Evolutionary conservation across 1,140 invertebrate species (phyloP), one percentile per base, ranked within the genome.

Genomic region (Periplaneta americana): DNA sequence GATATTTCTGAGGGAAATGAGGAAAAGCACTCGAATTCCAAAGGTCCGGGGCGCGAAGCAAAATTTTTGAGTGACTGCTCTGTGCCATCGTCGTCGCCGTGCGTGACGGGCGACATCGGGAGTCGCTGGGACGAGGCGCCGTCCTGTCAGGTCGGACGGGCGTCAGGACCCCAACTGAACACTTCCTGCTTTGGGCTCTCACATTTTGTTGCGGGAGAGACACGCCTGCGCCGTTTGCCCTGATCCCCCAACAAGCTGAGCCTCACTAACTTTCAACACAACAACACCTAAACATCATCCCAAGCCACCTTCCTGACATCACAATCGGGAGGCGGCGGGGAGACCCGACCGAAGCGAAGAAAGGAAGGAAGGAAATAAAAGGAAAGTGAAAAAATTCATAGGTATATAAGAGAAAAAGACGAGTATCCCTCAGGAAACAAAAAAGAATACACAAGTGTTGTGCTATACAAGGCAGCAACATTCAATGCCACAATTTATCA

Each of bases 121-220:
- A 18, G 11, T 48, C n/a, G 39, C n/a, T 48, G n/a, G 39, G 17
- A 17, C 13, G 39, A 15, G n/a, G n/a, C 39, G n/a, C 10, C 39
- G n/a, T 15, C 39, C 39, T 48, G 39, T 5, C 48, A 66, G 22
- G 22, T n/a, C 48, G 28, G 48, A 11, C 22, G 48, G 48, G 48
- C 48, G n/a, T 28, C 48, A 66, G 22, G 32, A 3, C 33, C 75
- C 32, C 75, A 34, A 77, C 75, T 77, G 33, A 77, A 77, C 75
- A 77, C 32, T 77, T 77, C 75, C 75, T 33, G 75, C 35, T 77
- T 77, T 77, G 35, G 75, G 31, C 75, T 77, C 31, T 28, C 75
- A 4, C 31, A 36, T 77, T 77, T 77, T 77, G 75, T 77, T 34
- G n/a, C 48, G 48, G 22, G n/a, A 5, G 8, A 66, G 22, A 36